A percentile compares a stretch with the other conserved stretches of the same genome.
Conservation (phyloP, 2,888 invertebrate genomes). For the Pyrochroa serraticornis region DNA sequence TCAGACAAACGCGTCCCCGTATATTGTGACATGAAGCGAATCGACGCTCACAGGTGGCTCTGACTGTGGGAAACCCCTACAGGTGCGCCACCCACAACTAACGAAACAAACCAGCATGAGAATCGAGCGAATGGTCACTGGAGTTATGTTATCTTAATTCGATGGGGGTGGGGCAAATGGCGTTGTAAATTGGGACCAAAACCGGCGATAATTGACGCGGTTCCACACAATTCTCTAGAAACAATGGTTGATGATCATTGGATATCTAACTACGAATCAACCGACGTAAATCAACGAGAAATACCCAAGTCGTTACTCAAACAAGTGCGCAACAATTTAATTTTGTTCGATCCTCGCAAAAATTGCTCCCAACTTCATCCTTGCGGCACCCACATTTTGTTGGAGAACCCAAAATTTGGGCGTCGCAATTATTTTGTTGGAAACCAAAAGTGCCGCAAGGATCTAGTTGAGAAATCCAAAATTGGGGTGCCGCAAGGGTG, state of each 20-base stretch:
- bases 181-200: no score
- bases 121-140: no score
- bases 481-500: no score
- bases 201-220: no score
- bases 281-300: no score
- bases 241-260: conserved; percentile 1
- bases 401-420: no score
- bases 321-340: neutral
- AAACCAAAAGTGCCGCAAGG: no score
- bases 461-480: no score
- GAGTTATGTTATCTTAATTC: conserved; percentile 10
- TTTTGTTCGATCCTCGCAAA: neutral
- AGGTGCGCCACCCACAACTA: conserved; percentile 34
- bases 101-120: neutral
- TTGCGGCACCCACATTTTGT: no score
- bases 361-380: no score
- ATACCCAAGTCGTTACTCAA: neutral
- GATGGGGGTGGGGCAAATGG: neutral
- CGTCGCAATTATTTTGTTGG: no score
- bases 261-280: neutral
- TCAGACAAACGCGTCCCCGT: conserved; percentile 11
- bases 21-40: conserved; percentile 26
- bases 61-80: conserved; percentile 39
- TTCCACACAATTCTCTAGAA: no score
- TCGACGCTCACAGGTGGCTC: conserved; percentile 31